These are phyloP conservation scores for Phoxinus phoxinus DNA, from an alignment of 2,113 vertebrate species.

Conservation along the genomic window DNA sequence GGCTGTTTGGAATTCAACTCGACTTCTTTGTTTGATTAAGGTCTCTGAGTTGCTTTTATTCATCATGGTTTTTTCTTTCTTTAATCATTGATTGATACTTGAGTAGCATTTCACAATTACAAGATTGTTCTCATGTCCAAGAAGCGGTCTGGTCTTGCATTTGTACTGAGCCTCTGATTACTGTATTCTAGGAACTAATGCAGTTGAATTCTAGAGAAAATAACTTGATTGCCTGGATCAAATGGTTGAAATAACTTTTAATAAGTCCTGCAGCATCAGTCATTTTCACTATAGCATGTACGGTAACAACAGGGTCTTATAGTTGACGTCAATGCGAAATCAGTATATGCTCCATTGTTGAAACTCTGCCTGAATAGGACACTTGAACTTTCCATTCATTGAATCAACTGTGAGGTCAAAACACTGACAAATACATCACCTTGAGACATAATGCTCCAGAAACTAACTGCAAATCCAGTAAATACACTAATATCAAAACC, in stretches of 20 bases:
- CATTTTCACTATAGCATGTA: not conserved
- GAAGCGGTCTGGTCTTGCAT: constrained; percentile 28
- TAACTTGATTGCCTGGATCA: constrained; percentile 27
- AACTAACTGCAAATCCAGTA: constrained; percentile 56
- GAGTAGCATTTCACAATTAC: constrained; percentile 41
- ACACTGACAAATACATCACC: constrained; percentile 55
- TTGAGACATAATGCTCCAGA: constrained; percentile 62
- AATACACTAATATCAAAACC: constrained; percentile 67
- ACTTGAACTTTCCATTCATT: constrained; percentile 23
- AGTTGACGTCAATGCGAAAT: not conserved
- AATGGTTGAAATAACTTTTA: constrained; percentile 15
- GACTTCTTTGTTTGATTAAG: constrained; percentile 71
- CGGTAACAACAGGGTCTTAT: not conserved
- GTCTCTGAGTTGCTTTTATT: constrained; percentile 68
- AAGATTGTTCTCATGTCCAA: constrained; percentile 31
- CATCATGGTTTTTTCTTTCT: constrained; percentile 56
- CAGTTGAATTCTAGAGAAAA: constrained; percentile 28
- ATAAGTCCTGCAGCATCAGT: not conserved
- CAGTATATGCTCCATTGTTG: not conserved
- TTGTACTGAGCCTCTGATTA: constrained; percentile 17
- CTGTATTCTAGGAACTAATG: constrained; percentile 28
- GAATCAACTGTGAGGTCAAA: constrained; percentile 35
- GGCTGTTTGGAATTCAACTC: constrained; percentile 74
- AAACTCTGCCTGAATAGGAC: not conserved
- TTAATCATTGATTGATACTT: constrained; percentile 50